Evolutionary conservation across 2,113 vertebrate species (phyloP).

Genomic region (Rafetus swinhoei): DNA sequence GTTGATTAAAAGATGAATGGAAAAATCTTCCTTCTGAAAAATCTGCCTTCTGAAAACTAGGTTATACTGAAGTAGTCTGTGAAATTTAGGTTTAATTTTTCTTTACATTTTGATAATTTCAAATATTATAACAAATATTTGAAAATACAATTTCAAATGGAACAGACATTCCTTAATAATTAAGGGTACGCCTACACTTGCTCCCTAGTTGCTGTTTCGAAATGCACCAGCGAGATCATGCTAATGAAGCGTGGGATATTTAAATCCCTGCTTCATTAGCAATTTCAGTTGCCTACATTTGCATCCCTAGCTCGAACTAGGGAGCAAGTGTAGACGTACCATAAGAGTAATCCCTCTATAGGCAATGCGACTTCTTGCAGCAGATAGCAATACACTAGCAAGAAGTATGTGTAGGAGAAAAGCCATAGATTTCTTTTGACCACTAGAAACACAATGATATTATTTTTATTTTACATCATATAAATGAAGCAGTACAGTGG

Average conservation of each 20-base stretch:
- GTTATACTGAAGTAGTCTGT: not conserved
- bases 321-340: no score
- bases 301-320: no score
- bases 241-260: no score
- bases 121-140: not conserved
- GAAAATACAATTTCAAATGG: no score
- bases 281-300: no score
- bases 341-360: not conserved
- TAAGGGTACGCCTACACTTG: no score
- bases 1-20: not conserved
- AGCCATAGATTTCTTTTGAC: not conserved
- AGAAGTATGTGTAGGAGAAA: not conserved
- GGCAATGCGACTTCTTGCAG: not conserved
- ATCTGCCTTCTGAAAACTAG: not conserved
- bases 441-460: not conserved
- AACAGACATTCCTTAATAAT: no score
- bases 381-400: not conserved
- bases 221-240: no score
- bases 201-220: no score
- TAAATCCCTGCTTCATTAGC: no score
- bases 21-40: not conserved
- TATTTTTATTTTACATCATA: not conserved
- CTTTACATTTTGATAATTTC: not conserved
- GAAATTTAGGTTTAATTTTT: not conserved
- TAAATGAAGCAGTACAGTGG: not conserved